Conservation (phyloP, 2,113 vertebrate genomes). For the Delphinapterus leucas region DNA sequence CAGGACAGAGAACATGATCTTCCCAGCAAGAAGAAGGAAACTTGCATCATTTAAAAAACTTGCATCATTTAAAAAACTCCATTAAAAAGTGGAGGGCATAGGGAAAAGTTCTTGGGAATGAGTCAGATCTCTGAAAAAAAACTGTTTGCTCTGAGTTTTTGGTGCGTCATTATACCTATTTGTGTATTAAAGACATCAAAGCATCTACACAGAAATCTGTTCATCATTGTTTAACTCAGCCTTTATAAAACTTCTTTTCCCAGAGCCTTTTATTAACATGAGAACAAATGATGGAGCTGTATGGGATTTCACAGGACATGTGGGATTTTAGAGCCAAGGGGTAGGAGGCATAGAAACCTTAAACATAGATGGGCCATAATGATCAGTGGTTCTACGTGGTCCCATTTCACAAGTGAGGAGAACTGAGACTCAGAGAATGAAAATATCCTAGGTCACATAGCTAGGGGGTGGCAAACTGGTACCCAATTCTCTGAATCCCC, state of each 20-base stretch:
- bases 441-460: neutral
- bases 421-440: neutral
- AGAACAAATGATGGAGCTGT: neutral
- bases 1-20: neutral
- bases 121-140: neutral
- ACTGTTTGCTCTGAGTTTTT: neutral
- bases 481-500: neutral
- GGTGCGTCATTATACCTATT: neutral
- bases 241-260: neutral
- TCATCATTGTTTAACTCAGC: neutral
- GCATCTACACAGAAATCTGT: neutral
- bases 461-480: neutral
- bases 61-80: neutral
- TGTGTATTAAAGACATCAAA: neutral
- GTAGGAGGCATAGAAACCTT: neutral
- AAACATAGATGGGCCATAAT: neutral
- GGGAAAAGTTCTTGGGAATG: neutral
- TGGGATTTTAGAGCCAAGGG: neutral
- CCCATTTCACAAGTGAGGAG: neutral
- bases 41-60: neutral
- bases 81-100: neutral
- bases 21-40: neutral
- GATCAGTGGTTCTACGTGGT: neutral
- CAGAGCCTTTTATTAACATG: neutral
- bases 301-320: neutral